Evolutionary conservation across 2,797 vertebrate species (phyloP).

Genomic region (Anabas testudineus): DNA sequence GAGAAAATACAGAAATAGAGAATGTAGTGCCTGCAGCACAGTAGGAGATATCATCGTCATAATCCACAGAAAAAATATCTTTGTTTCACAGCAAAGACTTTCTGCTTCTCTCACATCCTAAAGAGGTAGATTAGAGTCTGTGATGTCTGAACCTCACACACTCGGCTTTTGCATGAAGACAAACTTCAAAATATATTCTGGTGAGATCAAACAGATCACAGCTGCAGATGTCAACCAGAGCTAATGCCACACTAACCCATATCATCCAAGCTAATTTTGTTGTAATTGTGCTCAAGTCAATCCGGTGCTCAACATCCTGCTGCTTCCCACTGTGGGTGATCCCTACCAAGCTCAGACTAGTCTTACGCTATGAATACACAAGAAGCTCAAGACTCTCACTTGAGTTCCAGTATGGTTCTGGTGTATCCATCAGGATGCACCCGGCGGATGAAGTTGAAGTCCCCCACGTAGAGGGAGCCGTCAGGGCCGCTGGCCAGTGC

Average conservation of each 20-base stretch:
- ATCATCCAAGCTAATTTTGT: slow-evolving; percentile 50
- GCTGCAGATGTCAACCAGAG: slow-evolving; percentile 42
- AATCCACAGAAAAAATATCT: slow-evolving; percentile 70
- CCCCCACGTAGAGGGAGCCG: slow-evolving; percentile 95
- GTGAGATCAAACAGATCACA: slow-evolving; percentile 69
- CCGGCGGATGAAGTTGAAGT: slow-evolving; percentile 96
- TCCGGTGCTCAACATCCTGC: slow-evolving; percentile 25
- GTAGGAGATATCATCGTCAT: slow-evolving; percentile 73
- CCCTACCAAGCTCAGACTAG: slow-evolving; percentile 9
- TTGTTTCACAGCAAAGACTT: slow-evolving; percentile 69
- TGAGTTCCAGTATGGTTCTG: slow-evolving; percentile 92
- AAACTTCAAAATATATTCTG: slow-evolving; percentile 59
- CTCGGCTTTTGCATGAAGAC: slow-evolving; percentile 48
- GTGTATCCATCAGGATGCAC: slow-evolving; percentile 93
- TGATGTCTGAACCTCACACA: slow-evolving; percentile 64
- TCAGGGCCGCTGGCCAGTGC: slow-evolving; percentile 93
- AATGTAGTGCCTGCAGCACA: slow-evolving; percentile 75
- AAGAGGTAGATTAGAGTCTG: slow-evolving; percentile 75
- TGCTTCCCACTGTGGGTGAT: slow-evolving; percentile 32
- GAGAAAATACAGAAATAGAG: slow-evolving; percentile 76
- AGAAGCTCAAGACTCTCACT: slow-evolving; percentile 81
- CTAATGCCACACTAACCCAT: slow-evolving; percentile 59
- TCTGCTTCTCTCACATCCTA: slow-evolving; percentile 60
- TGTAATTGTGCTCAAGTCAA: slow-evolving; percentile 51
- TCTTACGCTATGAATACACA: neutral